phyloP scores from a whole-genome alignment of 2,888 invertebrate species.

The Chouioia cunea region DNA sequence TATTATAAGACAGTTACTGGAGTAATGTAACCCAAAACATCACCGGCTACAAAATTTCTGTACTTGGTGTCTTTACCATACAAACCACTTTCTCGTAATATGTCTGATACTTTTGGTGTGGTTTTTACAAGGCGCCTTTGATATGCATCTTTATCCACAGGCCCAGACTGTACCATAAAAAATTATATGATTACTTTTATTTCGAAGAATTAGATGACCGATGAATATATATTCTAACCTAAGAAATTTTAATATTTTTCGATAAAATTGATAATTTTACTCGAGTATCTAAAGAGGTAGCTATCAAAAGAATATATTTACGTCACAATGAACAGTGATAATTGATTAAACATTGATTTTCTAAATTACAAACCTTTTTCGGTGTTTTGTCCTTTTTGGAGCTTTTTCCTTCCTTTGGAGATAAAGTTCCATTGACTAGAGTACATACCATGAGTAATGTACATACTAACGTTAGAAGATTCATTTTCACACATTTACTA shows the following conservation, averaged over 20 bases:
- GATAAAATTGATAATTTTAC: too few species aligned
- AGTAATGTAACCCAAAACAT: slow-evolving; percentile 91
- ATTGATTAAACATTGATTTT: neutral
- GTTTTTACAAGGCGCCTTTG: slow-evolving; percentile 79
- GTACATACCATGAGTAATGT: slow-evolving; percentile 31
- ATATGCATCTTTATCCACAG: slow-evolving; percentile 72
- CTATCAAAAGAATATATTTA: too few species aligned
- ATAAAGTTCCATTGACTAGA: slow-evolving; percentile 41
- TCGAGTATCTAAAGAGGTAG: too few species aligned
- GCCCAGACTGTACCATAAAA: slow-evolving; percentile 21
- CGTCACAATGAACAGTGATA: neutral
- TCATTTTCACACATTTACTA: slow-evolving; percentile 34
- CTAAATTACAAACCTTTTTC: slow-evolving; percentile 33
- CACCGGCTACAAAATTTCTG: slow-evolving; percentile 76
- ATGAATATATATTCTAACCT: too few species aligned
- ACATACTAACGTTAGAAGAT: slow-evolving; percentile 21
- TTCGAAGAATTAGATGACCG: neutral
- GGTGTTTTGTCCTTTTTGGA: slow-evolving; percentile 31
- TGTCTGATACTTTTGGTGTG: slow-evolving; percentile 78
- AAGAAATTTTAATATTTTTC: too few species aligned
- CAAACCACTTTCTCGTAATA: slow-evolving; percentile 80
- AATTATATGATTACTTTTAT: neutral
- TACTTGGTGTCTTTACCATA: slow-evolving; percentile 79
- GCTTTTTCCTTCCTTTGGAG: slow-evolving; percentile 37
- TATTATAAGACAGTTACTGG: slow-evolving; percentile 74